Percentiles rank a stretch among this genome's conserved stretches.
phyloP scores from a whole-genome alignment of 2,113 vertebrate species.

The Anhinga anhinga region DNA sequence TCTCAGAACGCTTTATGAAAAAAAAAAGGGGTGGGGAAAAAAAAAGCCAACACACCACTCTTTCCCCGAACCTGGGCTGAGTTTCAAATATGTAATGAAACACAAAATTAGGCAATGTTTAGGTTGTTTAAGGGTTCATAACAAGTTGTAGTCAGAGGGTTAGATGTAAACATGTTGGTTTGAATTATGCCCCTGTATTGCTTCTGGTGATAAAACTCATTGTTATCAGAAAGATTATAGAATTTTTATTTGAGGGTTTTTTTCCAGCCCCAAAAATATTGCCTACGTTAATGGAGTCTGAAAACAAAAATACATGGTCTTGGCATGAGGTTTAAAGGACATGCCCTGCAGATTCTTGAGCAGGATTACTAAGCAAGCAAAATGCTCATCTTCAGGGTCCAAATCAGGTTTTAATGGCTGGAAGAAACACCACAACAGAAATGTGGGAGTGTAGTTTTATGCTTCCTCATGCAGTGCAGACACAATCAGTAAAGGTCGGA shows the following conservation, averaged over 20 bases:
- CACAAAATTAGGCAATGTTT: not conserved
- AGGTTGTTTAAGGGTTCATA: not conserved
- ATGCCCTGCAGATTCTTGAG: not conserved
- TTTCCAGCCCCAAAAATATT: not conserved
- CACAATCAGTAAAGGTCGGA: not conserved
- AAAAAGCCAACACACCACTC: rapidly evolving
- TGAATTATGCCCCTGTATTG: not conserved
- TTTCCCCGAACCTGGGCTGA: not conserved
- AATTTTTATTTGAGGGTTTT: not conserved
- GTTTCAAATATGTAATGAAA: not conserved
- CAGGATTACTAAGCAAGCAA: not conserved
- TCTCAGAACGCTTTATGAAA: not conserved
- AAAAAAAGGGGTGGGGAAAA: no score
- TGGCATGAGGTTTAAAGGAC: not conserved
- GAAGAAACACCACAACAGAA: not conserved
- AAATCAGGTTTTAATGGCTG: not conserved
- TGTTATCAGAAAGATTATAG: not conserved
- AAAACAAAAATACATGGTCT: not conserved
- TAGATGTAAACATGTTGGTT: not conserved
- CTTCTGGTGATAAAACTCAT: not conserved
- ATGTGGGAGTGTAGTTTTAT: not conserved
- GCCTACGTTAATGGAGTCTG: not conserved
- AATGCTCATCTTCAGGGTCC: not conserved
- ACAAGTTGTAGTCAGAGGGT: not conserved
- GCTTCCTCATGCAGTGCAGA: not conserved